Percentiles rank a stretch among this genome's conserved stretches.
These are phyloP conservation scores for Arctocebus calabarensis DNA, from an alignment of 2,797 vertebrate species.

Conservation along the genomic window DNA sequence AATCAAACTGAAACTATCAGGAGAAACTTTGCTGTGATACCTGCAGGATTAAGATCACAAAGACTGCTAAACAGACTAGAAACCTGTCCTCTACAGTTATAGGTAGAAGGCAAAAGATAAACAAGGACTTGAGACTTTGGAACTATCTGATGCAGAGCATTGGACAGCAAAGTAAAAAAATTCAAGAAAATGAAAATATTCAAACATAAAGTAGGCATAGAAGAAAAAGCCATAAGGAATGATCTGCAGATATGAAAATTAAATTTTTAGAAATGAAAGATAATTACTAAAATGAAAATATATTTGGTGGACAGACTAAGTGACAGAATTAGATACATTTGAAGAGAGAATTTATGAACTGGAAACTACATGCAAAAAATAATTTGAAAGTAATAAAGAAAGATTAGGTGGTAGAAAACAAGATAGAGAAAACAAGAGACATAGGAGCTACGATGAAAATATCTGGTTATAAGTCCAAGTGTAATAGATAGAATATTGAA, in stretches of 20 bases:
- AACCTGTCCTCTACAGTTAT: neutral
- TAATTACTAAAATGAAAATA: neutral
- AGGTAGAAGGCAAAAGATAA: neutral
- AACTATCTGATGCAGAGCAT: neutral
- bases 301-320: neutral
- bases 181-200: neutral
- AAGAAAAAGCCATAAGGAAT: neutral
- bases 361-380: neutral
- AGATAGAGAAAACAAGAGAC: neutral
- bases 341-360: constrained; percentile 12
- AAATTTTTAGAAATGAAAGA: neutral
- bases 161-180: neutral
- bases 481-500: neutral
- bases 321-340: neutral
- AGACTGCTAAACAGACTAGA: neutral
- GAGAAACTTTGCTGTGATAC: neutral
- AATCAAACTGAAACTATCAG: neutral
- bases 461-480: neutral
- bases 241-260: neutral
- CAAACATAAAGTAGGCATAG: neutral
- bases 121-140: neutral
- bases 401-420: neutral
- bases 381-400: constrained; percentile 14
- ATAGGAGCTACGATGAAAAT: neutral
- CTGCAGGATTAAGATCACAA: neutral